These are phyloP conservation scores for Philaethria dido DNA, from an alignment of 2,888 invertebrate genomes.

Conservation along the genomic window DNA sequence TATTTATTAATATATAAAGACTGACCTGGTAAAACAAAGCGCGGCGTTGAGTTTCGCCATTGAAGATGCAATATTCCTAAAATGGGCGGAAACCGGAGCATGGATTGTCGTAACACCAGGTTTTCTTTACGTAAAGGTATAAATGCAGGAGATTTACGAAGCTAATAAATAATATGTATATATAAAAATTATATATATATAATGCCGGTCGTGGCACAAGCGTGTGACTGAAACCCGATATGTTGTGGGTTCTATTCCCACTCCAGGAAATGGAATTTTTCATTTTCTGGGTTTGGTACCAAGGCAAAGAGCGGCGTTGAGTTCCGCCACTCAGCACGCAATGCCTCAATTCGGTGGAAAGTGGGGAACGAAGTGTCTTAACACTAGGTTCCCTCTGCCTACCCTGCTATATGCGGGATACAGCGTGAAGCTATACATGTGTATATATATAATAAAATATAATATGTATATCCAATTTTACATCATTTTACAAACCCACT, in stretches of 20 bases:
- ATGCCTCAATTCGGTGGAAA: background rate
- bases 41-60: background rate
- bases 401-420: background rate
- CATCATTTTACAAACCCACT: slow-evolving; percentile 5
- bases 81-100: too few species aligned
- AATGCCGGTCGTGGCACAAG: too few species aligned
- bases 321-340: background rate
- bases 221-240: too few species aligned
- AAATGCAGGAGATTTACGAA: too few species aligned
- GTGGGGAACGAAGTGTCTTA: background rate
- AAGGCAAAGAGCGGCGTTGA: background rate
- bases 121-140: too few species aligned
- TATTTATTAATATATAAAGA: slow-evolving; percentile 1
- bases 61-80: background rate
- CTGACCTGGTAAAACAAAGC: background rate
- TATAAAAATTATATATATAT: too few species aligned
- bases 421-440: too few species aligned
- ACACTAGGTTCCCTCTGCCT: background rate
- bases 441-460: too few species aligned
- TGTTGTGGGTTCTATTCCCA: too few species aligned
- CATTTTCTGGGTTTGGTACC: too few species aligned
- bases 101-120: background rate
- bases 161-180: too few species aligned
- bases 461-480: background rate
- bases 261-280: too few species aligned